Conservation (phyloP, 2,888 invertebrate species). For the Sympetrum striolatum region DNA sequence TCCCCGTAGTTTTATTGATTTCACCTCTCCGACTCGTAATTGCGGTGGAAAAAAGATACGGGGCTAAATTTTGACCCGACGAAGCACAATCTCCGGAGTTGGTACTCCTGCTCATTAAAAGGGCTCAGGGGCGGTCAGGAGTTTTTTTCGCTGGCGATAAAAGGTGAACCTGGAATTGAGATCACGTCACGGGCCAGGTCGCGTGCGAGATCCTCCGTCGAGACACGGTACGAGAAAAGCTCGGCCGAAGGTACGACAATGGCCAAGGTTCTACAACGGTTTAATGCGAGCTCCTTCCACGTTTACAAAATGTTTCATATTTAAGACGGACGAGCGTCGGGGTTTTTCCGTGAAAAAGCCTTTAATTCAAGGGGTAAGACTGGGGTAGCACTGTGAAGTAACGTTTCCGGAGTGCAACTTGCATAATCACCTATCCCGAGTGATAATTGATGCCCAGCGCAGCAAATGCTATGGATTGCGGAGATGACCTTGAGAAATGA, state of each 20-base stretch:
- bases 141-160: neutral
- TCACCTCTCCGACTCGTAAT: neutral
- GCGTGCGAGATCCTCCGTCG: neutral
- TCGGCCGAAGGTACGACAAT: neutral
- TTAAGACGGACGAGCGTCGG: too few species aligned
- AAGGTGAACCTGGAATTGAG: neutral
- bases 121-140: neutral
- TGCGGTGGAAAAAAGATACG: neutral
- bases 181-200: neutral
- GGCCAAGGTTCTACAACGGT: neutral
- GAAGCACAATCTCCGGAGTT: neutral
- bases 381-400: too few species aligned
- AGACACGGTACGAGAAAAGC: neutral
- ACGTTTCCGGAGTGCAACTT: too few species aligned
- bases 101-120: slow-evolving; percentile 36
- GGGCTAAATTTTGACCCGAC: neutral
- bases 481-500: too few species aligned
- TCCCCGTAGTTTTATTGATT: neutral
- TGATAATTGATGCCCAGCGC: too few species aligned
- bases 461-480: too few species aligned
- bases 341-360: too few species aligned
- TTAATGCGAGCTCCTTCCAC: neutral
- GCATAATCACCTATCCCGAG: too few species aligned
- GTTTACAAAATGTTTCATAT: too few species aligned
- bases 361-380: too few species aligned